phyloP scores from a whole-genome alignment of 1,140 invertebrate species.

The Muscidifurax raptorellus region DNA sequence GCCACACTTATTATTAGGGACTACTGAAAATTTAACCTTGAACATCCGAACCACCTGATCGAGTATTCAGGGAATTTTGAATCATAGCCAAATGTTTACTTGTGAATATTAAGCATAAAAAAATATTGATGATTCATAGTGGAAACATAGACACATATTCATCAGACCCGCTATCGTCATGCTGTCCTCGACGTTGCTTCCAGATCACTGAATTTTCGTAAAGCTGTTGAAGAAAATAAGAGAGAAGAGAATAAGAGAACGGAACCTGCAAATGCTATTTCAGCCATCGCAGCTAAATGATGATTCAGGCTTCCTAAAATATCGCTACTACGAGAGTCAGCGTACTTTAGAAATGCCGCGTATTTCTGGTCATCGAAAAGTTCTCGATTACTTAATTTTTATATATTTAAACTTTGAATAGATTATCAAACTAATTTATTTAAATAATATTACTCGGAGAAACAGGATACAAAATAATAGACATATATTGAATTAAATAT shows the following conservation, averaged over 20 bases:
- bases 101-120: neutral
- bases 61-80: constrained; percentile 9
- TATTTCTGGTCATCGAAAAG: constrained; percentile 40
- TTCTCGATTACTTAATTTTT: neutral
- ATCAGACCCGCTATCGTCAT: neutral
- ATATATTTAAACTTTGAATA: neutral
- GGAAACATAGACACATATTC: constrained; percentile 1
- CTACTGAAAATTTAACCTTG: constrained; percentile 5
- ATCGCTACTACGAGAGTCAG: constrained; percentile 65
- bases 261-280: constrained; percentile 62
- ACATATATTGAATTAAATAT: neutral
- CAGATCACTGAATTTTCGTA: constrained; percentile 13
- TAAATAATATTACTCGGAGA: neutral
- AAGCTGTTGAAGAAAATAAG: neutral
- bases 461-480: neutral
- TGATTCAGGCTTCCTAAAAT: constrained; percentile 71
- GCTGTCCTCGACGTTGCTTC: neutral
- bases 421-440: neutral
- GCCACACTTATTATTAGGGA: neutral
- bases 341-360: constrained; percentile 63
- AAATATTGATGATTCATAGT: constrained; percentile 56
- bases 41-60: constrained; percentile 41
- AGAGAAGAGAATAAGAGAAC: constrained; percentile 14
- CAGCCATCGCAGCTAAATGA: constrained; percentile 61
- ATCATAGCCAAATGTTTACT: neutral